Percentiles rank a stretch among this genome's conserved stretches.
Conservation (phyloP, 2,888 invertebrate genomes). For the Sepiola atlantica region DNA sequence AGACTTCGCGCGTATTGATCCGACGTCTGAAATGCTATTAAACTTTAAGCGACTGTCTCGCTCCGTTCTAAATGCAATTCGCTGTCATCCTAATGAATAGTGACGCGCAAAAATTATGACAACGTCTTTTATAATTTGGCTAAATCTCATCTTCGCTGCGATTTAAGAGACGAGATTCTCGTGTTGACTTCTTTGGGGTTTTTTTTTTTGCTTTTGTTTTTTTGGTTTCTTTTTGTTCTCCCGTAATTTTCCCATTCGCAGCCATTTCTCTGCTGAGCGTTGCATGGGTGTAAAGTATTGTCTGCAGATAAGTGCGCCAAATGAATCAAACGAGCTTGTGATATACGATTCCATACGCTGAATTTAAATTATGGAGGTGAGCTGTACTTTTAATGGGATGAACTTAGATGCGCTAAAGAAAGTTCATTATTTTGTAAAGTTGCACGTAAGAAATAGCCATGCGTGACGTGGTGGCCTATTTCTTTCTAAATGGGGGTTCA, state of each 20-base stretch:
- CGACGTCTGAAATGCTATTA: not conserved
- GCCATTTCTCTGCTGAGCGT: not conserved
- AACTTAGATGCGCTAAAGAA: not conserved
- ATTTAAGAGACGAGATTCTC: not conserved
- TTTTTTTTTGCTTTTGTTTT: no score
- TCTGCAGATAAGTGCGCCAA: not conserved
- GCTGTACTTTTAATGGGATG: not conserved
- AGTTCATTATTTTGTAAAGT: not conserved
- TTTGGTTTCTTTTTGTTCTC: not conserved
- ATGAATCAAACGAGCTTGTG: not conserved
- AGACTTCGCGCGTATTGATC: not conserved
- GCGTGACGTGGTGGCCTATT: no score
- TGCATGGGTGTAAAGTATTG: not conserved
- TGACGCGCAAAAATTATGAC: not conserved
- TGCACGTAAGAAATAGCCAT: no score
- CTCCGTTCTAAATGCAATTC: not conserved
- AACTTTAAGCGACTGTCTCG: not conserved
- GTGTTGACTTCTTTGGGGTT: not conserved
- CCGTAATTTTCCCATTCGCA: not conserved
- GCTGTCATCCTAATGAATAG: not conserved
- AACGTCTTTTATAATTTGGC: constrained; percentile 8
- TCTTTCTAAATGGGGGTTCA: no score
- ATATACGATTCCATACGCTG: not conserved
- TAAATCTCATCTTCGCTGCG: not conserved
- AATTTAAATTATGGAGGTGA: not conserved